Conservation (phyloP, 2,113 vertebrate species). For the Hypanus sabinus region DNA sequence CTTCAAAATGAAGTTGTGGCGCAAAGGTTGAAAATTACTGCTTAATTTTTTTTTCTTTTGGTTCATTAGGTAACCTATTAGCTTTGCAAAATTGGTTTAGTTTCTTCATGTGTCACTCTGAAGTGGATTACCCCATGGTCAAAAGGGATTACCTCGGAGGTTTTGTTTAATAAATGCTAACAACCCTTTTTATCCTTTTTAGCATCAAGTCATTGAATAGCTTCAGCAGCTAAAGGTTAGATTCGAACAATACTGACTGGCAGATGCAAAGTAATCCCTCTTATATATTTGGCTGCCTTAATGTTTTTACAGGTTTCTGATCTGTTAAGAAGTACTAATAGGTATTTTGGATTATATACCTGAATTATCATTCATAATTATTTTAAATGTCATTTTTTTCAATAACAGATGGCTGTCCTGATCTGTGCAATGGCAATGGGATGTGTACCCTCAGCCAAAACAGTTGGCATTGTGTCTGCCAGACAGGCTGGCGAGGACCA, state of each 20-base stretch:
- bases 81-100: slow-evolving; percentile 24
- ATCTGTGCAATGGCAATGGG: slow-evolving; percentile 93
- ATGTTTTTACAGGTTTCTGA: slow-evolving; percentile 66
- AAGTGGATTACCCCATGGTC: slow-evolving; percentile 62
- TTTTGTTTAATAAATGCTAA: slow-evolving; percentile 58
- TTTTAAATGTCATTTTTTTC: slow-evolving; percentile 52
- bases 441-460: slow-evolving; percentile 96
- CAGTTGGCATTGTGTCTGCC: slow-evolving; percentile 98
- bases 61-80: slow-evolving; percentile 11
- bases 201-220: slow-evolving; percentile 59
- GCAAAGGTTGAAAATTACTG: neutral
- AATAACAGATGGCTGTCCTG: slow-evolving; percentile 89
- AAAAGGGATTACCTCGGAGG: slow-evolving; percentile 60
- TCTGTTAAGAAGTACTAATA: slow-evolving; percentile 59
- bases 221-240: slow-evolving; percentile 51
- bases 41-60: slow-evolving; percentile 24
- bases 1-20: neutral
- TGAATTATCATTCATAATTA: slow-evolving; percentile 49
- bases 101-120: slow-evolving; percentile 47
- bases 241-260: slow-evolving; percentile 50
- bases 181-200: slow-evolving; percentile 62
- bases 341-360: slow-evolving; percentile 46
- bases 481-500: slow-evolving; percentile 93
- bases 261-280: slow-evolving; percentile 56
- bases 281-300: slow-evolving; percentile 66